Percentiles rank a stretch among this genome's conserved stretches.
phyloP scores from a whole-genome alignment of 2,113 vertebrate species.

The Opisthocomus hoazin region DNA sequence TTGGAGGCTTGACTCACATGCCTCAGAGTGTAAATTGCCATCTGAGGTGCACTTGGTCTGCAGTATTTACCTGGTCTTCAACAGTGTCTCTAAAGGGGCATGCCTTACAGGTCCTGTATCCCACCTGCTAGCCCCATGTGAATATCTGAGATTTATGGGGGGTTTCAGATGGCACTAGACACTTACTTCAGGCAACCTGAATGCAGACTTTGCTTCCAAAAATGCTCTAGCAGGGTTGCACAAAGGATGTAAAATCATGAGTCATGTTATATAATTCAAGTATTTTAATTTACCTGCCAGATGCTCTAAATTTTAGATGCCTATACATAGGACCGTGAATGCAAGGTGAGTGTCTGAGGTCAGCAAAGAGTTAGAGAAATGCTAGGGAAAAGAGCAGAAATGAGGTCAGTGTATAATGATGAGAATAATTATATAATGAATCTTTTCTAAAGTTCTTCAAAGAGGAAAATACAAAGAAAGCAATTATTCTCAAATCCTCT shows the following conservation, averaged over 20 bases:
- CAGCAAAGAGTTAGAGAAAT: not conserved
- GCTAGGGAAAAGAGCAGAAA: not conserved
- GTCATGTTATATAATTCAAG: rapidly evolving
- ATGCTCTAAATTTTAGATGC: not conserved
- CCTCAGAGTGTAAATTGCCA: not conserved
- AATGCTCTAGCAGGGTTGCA: not conserved
- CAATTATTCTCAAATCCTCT: not conserved
- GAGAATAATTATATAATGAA: not conserved
- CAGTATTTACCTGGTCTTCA: not conserved
- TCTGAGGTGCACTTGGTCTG: not conserved
- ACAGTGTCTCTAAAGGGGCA: rapidly evolving
- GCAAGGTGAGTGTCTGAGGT: not conserved
- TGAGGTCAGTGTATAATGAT: not conserved
- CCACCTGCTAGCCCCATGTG: not conserved
- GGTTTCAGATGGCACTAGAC: not conserved
- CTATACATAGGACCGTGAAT: not conserved
- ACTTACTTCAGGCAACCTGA: not conserved
- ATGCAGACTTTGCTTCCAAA: not conserved
- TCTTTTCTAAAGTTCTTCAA: not conserved
- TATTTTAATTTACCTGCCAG: not conserved
- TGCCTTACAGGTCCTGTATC: not conserved
- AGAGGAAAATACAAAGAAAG: not conserved
- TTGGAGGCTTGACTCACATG: not conserved
- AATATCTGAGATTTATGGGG: not conserved
- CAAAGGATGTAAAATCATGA: not conserved